phyloP scores from a whole-genome alignment of 2,888 invertebrate genomes.

The Tetheella fluctuosa region DNA sequence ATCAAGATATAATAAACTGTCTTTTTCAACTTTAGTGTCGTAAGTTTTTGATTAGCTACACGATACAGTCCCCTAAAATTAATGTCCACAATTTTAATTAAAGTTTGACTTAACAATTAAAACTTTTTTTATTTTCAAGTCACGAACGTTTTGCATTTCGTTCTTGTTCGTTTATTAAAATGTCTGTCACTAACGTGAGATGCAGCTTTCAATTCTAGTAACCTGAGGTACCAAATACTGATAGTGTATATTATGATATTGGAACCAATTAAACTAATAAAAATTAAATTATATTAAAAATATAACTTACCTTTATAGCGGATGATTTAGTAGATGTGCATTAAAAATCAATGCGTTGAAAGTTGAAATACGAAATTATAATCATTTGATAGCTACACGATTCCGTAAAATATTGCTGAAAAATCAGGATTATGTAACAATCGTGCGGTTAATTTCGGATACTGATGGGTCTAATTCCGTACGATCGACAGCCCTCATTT shows the following conservation, averaged over 20 bases:
- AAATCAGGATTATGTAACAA: not conserved
- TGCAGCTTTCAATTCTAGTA: not conserved
- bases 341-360: too few species aligned
- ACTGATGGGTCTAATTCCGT: not conserved
- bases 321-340: too few species aligned
- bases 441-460: not conserved
- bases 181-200: not conserved
- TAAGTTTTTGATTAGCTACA: not conserved
- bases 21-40: not conserved
- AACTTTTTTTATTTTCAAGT: not conserved
- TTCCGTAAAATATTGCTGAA: too few species aligned
- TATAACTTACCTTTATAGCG: too few species aligned
- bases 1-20: not conserved
- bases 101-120: not conserved
- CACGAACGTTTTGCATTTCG: not conserved
- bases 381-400: too few species aligned
- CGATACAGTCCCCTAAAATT: not conserved
- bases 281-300: too few species aligned
- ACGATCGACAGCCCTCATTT: not conserved
- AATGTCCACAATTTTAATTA: constrained; percentile 3
- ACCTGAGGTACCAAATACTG: too few species aligned
- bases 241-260: too few species aligned
- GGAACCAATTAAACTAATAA: too few species aligned
- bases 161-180: not conserved
- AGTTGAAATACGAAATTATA: too few species aligned